Evolutionary conservation across 2,113 vertebrate genomes (phyloP), one percentile per base, ranked within the genome.

Genomic region (Anthoscopus minutus): DNA sequence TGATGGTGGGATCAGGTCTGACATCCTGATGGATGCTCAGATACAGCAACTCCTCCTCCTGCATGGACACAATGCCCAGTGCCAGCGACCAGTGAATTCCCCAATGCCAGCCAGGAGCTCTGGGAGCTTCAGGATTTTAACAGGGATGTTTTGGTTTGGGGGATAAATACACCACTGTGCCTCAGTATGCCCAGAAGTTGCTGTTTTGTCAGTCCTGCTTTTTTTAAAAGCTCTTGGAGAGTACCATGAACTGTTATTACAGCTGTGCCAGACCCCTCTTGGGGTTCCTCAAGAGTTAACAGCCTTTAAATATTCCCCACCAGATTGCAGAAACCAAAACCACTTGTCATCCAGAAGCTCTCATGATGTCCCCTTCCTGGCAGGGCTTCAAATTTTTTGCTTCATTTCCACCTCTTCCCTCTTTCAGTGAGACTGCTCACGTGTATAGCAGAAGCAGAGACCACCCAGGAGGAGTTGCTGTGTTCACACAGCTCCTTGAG

Each of bases 31-130:
- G n/a, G 56, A 6, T 45, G 69, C 8, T 58, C 21, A 6, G 67
- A 23, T 12, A 6, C 71, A 33, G 76, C 7, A 2, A 4, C 31
- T 44, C 3, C 42, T 74, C 45, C 35, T 74, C 3, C 0, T 30
- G 15, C 5, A 2, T 0, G 1, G 65, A 33, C 70, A 35, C 2
- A 2, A 13, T 1, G 4, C 8, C 37, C 13, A 4, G 45, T 31
- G 85, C 53, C 71, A 88, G 70, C 0, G 0, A 28, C 22, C 56
- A 47, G 16, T 7, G 61, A 15, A 4, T 21, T 82, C 23, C 62
- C 33, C 2, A 2, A 23, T 48, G 74, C 33, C 65, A 60, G 53
- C 42, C 53, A 11, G 48, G 71, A 88, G 67, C 40, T 65, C 40
- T 12, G 8, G 14, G 40, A 4, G 38, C 81, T 73, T 28, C 31